Base-by-base conservation (phyloP, 2,113 vertebrate genomes). In the Psittacula cyanocephala region DNA sequence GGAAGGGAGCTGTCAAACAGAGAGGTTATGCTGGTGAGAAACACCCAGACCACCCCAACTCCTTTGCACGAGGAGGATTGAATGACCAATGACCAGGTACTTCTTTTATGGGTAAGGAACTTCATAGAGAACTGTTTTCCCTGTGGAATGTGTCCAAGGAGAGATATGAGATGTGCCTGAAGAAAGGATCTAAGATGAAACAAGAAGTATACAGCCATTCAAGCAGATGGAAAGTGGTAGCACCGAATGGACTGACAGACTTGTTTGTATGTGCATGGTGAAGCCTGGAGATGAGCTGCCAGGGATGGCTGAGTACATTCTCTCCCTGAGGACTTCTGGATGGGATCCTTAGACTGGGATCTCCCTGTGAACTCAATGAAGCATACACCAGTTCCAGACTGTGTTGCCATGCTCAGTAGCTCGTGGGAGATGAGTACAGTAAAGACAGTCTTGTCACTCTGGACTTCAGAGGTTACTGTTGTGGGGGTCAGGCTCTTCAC, bases 291-390 rank as follows among this genome's bases (percentile, higher is more conserved):
- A 70, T 41, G 76, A 94, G 64, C 64, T 96, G 39, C 88, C 33
- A 75, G 79, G 65, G 76, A 64, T 68, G 47, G 55, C 60, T 71
- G 85, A 93, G 39, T 3, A 5, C 64, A 47, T 68, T 88, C 27
- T 60, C 50, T 94, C 79, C 71, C 68, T n/a, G 50, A 90, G 64
- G 82, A 93, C 64, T 93, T 89, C 88, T 95, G 60, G 39, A 88
- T 83, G 68, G 67, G 80, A 86, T 81, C 53, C 55, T 83, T 25
- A 81, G 46, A 12, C 50, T 70, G 68, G 70, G 47, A 88, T 88
- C 35, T 88, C 60, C 59, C 55, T 70, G 44, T 68, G 43, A 88
- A 70, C 28, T 88, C 89, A 67, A 2, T 77, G 91, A 95, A 88
- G 68, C 65, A 46, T 64, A 35, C 24, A 55, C 25, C 53, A 28